Percentiles rank a stretch among this genome's conserved stretches.
phyloP scores from a whole-genome alignment of 2,888 invertebrate genomes.

The Chaetogeoica ovagalla region DNA sequence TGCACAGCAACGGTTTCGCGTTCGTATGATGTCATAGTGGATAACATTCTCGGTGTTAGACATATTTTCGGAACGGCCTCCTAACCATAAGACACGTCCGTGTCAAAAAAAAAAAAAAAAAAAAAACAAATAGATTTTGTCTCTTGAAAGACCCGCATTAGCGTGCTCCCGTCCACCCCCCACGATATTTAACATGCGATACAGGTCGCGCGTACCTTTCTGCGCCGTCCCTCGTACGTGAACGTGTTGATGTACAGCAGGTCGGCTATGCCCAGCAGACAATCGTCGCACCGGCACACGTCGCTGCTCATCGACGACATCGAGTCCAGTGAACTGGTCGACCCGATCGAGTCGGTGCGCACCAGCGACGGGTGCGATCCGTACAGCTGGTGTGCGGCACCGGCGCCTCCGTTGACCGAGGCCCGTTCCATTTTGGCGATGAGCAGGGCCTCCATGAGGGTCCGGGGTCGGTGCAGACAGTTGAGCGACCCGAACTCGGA shows the following conservation, averaged over 20 bases:
- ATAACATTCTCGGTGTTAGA: no score
- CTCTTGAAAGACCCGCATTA: no score
- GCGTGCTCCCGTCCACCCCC: no score
- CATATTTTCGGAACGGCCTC: no score
- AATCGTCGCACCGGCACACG: slow-evolving; percentile 82
- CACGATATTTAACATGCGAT: no score
- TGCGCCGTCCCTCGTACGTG: slow-evolving; percentile 57
- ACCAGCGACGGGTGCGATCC: slow-evolving; percentile 63
- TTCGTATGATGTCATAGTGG: no score
- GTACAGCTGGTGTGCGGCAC: slow-evolving; percentile 58
- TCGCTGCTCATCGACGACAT: slow-evolving; percentile 63
- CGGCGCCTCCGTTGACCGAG: slow-evolving; percentile 60
- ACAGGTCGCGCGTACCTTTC: slow-evolving; percentile 50
- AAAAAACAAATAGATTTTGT: no score
- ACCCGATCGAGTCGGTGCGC: slow-evolving; percentile 75
- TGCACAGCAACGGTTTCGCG: no score
- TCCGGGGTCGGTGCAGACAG: slow-evolving; percentile 65
- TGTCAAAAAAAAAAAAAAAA: no score
- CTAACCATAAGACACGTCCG: no score
- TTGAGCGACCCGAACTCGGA: slow-evolving; percentile 64
- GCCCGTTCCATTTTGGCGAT: slow-evolving; percentile 81
- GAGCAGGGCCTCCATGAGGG: slow-evolving; percentile 79
- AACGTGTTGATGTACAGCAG: slow-evolving; percentile 62
- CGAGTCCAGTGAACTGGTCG: slow-evolving; percentile 57
- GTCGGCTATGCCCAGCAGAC: slow-evolving; percentile 79